Base-by-base conservation (phyloP, 2,888 invertebrate genomes). In the Cyclophora albipunctata region DNA sequence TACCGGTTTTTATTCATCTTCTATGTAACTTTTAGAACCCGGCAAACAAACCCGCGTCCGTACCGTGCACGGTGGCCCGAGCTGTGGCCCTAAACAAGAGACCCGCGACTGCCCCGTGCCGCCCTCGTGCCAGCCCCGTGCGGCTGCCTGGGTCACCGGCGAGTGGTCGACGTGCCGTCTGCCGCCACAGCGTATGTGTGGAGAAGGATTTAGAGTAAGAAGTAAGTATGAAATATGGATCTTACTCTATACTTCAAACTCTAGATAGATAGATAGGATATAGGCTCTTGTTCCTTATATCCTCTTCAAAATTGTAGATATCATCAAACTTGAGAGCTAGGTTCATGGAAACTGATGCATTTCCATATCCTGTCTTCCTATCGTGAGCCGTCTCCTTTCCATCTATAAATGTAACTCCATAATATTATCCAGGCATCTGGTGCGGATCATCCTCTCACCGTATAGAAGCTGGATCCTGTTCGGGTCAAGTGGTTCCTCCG, bases 111-210 rank as follows among this genome's bases (percentile, higher is more conserved):
- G 91, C 50, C 83, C 84, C 42, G 76, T 80, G 41, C 78, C 86
- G 37, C 76, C 68, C 49, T 80, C 76, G 63, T 84, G 79, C 57
- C 78, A 67, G 48, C 70, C 73, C 49, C 78, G 81, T 3, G 78
- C 75, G 55, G 77, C 86, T 34, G 60, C 71, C 40, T 91, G 91
- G 90, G 74, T 81, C 40, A 67, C 85, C 5, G 90, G 90, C 41
- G 84, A 84, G 52, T 91, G 91, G 91, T 82, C 81, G 59, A 75
- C 82, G 3, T 91, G 91, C 60, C 78, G 81, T 1, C 67, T 90
- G 57, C 89, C 90, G 2, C 84, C 86, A 1, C 76, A 70, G 4
- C 78, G 81, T 42, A 70, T 77, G 4, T 91, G 91, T 51, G 90
- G 90, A 0, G 73, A 74, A 1, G 91, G 91, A 0, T 84, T 82